These are phyloP conservation scores for Drosophila dives DNA, from an alignment of 2,888 invertebrate species.

Conservation along the genomic window DNA sequence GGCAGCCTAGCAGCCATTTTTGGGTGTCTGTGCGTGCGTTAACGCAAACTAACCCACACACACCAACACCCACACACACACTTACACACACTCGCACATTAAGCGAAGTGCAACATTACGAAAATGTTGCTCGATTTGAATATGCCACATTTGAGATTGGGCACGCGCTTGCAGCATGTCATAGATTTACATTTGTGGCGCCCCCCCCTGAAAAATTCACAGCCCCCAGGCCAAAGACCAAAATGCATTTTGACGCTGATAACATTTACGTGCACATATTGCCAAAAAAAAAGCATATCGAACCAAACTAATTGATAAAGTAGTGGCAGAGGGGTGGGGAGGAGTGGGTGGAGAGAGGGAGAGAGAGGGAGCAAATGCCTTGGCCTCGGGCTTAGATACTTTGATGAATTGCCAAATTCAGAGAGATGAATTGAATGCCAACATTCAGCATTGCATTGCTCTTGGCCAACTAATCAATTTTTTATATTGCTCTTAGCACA, in stretches of 20 bases:
- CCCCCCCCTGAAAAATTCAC: conserved; percentile 1
- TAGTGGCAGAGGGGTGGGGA: background rate
- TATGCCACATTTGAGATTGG: conserved; percentile 67
- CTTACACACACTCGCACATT: conserved; percentile 1
- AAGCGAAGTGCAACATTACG: conserved; percentile 41
- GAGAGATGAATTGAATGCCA: conserved; percentile 10
- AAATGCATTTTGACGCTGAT: conserved; percentile 47
- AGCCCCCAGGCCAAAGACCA: conserved; percentile 17
- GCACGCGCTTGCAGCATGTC: conserved; percentile 50
- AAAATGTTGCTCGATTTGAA: conserved; percentile 59
- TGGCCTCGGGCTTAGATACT: background rate
- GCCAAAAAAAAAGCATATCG: conserved; percentile 7
- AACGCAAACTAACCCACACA: conserved; percentile 18
- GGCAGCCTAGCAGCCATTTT: conserved; percentile 60
- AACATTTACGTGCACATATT: conserved; percentile 22
- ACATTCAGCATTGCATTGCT: conserved; percentile 32
- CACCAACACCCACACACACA: background rate
- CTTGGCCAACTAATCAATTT: conserved; percentile 51
- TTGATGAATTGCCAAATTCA: conserved; percentile 15
- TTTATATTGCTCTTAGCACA: conserved; percentile 39
- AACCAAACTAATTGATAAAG: conserved; percentile 44
- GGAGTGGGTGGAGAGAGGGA: background rate
- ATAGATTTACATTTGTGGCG: conserved; percentile 55
- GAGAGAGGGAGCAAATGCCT: background rate
- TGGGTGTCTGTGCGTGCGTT: conserved; percentile 53